Percentiles rank a stretch among this genome's conserved stretches.
Evolutionary conservation across 2,888 invertebrate species (phyloP).

Genomic region (Athalia cordata): DNA sequence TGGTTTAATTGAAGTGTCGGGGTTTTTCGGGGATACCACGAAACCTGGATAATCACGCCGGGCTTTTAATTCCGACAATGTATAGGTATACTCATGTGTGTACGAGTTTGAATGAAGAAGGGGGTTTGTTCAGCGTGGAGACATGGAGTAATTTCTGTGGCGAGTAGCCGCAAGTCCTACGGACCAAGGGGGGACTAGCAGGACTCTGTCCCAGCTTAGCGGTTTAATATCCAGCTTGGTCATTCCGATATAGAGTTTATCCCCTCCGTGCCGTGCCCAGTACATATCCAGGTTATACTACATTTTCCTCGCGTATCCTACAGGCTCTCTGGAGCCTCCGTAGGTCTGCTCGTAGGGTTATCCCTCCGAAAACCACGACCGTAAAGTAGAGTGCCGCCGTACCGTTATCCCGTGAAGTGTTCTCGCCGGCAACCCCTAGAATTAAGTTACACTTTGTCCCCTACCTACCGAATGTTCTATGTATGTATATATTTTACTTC

Average conservation of each 20-base stretch:
- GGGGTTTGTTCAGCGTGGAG: neutral
- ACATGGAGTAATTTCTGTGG: neutral
- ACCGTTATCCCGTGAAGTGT: slow-evolving; percentile 43
- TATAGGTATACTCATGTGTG: too few relatives aligned
- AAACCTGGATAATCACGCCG: neutral
- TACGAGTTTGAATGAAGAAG: too few relatives aligned
- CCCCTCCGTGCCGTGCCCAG: slow-evolving; percentile 7
- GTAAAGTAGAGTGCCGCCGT: slow-evolving; percentile 49
- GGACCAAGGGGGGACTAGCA: neutral
- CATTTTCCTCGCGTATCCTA: neutral
- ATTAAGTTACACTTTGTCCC: slow-evolving; percentile 45
- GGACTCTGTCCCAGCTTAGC: slow-evolving; percentile 44
- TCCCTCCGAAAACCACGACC: slow-evolving; percentile 48
- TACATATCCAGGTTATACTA: neutral
- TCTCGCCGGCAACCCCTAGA: slow-evolving; percentile 42
- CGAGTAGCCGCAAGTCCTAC: neutral
- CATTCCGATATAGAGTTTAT: slow-evolving; percentile 51
- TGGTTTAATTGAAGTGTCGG: too few relatives aligned
- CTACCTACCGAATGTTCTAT: neutral
- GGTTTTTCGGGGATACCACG: neutral
- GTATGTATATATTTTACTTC: neutral
- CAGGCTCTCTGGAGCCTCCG: neutral
- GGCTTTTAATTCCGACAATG: neutral
- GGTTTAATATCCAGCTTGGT: slow-evolving; percentile 56
- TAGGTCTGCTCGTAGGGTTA: slow-evolving; percentile 24